Percentiles rank a stretch among this genome's conserved stretches.
phyloP scores from a whole-genome alignment of 1,140 invertebrate species.

The Drosophila aff. region DNA sequence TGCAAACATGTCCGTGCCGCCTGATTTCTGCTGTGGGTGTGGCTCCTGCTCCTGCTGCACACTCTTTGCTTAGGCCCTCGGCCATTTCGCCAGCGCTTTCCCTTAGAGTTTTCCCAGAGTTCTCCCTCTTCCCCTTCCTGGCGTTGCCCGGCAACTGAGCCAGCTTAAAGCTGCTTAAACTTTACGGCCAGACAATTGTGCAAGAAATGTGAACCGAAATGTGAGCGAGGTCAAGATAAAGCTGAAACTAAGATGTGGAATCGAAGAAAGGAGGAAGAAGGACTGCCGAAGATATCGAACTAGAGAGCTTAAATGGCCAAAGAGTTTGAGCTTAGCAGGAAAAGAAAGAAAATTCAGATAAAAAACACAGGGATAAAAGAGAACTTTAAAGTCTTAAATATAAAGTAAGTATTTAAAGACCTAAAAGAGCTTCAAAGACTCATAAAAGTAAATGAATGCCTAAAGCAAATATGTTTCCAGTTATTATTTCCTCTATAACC shows the following conservation, averaged over 20 bases:
- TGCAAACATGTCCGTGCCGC: conserved; percentile 76
- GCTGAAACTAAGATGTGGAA: conserved; percentile 1
- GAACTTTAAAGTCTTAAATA: neutral
- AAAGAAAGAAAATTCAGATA: neutral
- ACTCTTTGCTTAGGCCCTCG: conserved; percentile 66
- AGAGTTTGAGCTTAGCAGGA: neutral
- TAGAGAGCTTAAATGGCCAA: conserved; percentile 19
- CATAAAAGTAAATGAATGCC: neutral
- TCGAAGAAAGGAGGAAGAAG: conserved; percentile 1
- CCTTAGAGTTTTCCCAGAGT: conserved; percentile 17
- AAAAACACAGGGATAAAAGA: neutral
- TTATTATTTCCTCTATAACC: neutral
- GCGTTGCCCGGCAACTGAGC: conserved; percentile 25
- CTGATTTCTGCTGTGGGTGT: conserved; percentile 66
- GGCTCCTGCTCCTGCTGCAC: conserved; percentile 44
- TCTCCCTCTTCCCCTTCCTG: neutral
- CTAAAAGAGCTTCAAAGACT: neutral
- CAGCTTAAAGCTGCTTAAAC: conserved; percentile 54
- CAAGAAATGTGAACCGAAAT: conserved; percentile 36
- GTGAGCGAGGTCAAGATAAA: conserved; percentile 17
- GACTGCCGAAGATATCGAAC: conserved; percentile 3
- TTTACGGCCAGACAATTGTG: conserved; percentile 32
- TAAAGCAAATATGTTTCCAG: neutral
- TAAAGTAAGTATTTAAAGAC: neutral
- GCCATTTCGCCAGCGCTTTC: conserved; percentile 51